These are phyloP conservation scores for Condylura cristata DNA, from an alignment of 2,113 vertebrate species.

Conservation along the genomic window DNA sequence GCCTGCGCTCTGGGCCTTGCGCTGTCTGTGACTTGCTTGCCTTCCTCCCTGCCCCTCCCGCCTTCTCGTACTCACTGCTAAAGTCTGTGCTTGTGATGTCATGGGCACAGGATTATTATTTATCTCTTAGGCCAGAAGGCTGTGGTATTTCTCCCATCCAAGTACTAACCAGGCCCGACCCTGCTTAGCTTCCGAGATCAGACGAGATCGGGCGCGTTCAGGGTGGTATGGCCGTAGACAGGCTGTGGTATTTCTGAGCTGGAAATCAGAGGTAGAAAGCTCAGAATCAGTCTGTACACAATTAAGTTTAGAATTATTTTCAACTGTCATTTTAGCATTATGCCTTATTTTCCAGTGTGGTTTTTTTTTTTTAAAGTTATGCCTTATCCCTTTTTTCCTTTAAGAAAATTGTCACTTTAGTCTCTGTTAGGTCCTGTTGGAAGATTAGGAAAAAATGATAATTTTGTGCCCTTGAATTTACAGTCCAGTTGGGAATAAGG, in stretches of 20 bases:
- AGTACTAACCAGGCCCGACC: no score
- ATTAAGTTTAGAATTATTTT: conserved; percentile 48
- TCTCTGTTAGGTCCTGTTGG: not conserved
- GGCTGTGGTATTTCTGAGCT: conserved; percentile 34
- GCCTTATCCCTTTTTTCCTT: conserved; percentile 10
- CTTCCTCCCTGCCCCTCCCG: not conserved
- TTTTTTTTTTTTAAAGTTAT: conserved; percentile 1
- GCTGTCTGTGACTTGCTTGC: not conserved
- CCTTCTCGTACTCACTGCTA: conserved; percentile 55
- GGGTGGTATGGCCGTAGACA: no score
- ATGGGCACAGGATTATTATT: conserved; percentile 32
- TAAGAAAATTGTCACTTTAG: not conserved
- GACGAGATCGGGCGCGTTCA: no score
- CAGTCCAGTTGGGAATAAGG: not conserved
- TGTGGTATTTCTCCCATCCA: conserved; percentile 40
- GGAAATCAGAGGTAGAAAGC: conserved; percentile 46
- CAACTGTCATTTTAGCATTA: not conserved
- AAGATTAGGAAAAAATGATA: conserved; percentile 18
- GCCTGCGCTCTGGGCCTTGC: not conserved
- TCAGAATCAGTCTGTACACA: not conserved
- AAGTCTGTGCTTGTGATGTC: conserved; percentile 67
- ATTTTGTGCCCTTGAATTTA: not conserved
- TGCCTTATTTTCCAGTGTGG: not conserved
- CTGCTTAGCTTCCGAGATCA: no score
- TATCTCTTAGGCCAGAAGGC: conserved; percentile 26